phyloP scores from a whole-genome alignment of 53 echinoderm and acorn worm genomes.

The Paelopatides confundens region DNA sequence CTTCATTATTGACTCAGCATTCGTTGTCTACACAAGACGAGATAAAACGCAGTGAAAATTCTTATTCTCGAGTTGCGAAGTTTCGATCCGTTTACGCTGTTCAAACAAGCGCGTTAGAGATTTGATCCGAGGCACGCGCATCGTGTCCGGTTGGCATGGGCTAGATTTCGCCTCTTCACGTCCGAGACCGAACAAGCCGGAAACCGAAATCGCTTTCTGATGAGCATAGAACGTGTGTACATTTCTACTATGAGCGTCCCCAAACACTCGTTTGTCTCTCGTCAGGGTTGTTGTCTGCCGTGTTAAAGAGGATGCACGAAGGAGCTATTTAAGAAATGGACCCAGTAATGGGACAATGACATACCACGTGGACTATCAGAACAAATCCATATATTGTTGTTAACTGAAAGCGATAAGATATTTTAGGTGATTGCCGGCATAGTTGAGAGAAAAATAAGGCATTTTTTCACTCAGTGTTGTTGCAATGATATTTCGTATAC shows the following conservation, averaged over 20 bases:
- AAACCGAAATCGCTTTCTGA: slow-evolving; percentile 35
- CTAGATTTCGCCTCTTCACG: slow-evolving; percentile 38
- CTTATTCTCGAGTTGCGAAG: slow-evolving; percentile 29
- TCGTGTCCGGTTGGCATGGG: slow-evolving; percentile 34
- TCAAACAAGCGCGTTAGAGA: slow-evolving; percentile 41
- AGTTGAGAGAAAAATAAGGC: no score
- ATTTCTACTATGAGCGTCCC: slow-evolving; percentile 32
- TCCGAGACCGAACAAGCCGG: slow-evolving; percentile 33
- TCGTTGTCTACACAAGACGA: slow-evolving; percentile 43
- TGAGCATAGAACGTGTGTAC: slow-evolving; percentile 37
- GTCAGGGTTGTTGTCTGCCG: background rate
- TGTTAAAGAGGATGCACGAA: background rate
- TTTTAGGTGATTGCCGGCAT: no score
- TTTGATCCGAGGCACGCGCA: slow-evolving; percentile 30
- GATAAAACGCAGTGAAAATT: slow-evolving; percentile 37
- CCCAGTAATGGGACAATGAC: background rate
- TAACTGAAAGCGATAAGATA: no score
- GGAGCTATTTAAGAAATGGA: background rate
- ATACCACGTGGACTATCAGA: no score
- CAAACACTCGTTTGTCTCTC: slow-evolving; percentile 41
- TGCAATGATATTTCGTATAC: no score
- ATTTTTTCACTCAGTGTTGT: no score
- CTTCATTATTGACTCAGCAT: slow-evolving; percentile 43
- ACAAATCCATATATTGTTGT: no score
- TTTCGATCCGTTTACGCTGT: slow-evolving; percentile 43